A percentile compares a stretch with the other conserved stretches of the same genome.
These are phyloP conservation scores for Linurgus olivaceus DNA, from an alignment of 2,797 vertebrate genomes.

Conservation along the genomic window DNA sequence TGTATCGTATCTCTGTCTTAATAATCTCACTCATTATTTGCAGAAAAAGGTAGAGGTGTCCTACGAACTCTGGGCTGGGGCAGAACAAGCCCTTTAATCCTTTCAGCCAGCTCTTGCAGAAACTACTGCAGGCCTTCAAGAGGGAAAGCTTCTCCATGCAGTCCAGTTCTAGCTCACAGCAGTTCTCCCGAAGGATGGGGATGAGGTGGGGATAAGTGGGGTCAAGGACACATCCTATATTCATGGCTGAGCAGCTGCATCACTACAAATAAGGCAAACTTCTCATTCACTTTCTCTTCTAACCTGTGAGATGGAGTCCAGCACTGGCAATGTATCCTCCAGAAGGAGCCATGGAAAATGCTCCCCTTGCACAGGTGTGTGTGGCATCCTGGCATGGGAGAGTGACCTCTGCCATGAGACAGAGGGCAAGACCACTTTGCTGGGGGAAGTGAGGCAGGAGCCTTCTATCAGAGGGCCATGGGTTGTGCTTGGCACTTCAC, in stretches of 20 bases:
- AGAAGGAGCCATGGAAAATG: background rate
- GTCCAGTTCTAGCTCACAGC: background rate
- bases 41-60: background rate
- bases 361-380: background rate
- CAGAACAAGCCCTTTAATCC: background rate
- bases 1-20: background rate
- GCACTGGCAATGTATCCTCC: background rate
- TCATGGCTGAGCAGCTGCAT: background rate
- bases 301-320: background rate
- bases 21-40: background rate
- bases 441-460: background rate
- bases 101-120: background rate
- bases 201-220: background rate
- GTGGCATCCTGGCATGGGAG: background rate
- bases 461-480: background rate
- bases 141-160: background rate
- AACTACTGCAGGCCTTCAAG: background rate
- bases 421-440: background rate
- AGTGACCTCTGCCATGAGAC: rapidly evolving
- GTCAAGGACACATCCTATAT: background rate
- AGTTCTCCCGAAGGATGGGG: background rate
- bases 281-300: background rate
- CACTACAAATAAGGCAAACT: background rate
- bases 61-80: background rate
- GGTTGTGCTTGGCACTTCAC: background rate